A percentile compares a stretch with the other conserved stretches of the same genome.
Evolutionary conservation across 2,113 vertebrate genomes (phyloP).

Genomic region (Tauraco erythrolophus): DNA sequence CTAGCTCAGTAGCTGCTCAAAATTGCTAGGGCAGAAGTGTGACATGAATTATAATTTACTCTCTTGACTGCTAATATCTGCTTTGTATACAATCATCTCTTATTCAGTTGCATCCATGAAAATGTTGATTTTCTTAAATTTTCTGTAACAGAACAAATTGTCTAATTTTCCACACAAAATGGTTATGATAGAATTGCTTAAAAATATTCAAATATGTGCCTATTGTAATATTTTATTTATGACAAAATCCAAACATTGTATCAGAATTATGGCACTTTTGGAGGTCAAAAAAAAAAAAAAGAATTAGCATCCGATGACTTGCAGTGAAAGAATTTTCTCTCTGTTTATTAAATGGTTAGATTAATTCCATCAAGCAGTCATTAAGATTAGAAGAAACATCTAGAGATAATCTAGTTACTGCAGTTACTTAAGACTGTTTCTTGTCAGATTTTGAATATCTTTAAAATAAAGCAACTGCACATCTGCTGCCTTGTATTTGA

Average conservation of each 20-base stretch:
- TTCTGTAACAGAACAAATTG: background rate
- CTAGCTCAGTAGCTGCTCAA: background rate
- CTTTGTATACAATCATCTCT: background rate
- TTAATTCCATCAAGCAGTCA: background rate
- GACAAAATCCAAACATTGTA: background rate
- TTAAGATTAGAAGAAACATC: background rate
- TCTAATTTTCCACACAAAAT: background rate
- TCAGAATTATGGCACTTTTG: background rate
- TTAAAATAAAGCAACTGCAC: background rate
- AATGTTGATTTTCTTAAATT: background rate
- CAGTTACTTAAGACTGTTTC: background rate
- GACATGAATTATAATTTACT: background rate
- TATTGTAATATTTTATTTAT: background rate
- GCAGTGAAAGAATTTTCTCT: background rate
- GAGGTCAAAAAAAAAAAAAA: background rate
- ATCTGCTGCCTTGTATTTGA: background rate
- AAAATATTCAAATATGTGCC: background rate
- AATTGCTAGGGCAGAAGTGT: background rate
- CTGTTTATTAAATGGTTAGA: background rate
- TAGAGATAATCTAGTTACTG: background rate
- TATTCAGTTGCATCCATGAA: background rate
- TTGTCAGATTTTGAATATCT: background rate
- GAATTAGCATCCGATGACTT: background rate
- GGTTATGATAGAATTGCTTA: background rate
- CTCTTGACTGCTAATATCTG: background rate